These are phyloP conservation scores for Rotaria macrura DNA, from an alignment of 2,888 invertebrate species.

Conservation along the genomic window DNA sequence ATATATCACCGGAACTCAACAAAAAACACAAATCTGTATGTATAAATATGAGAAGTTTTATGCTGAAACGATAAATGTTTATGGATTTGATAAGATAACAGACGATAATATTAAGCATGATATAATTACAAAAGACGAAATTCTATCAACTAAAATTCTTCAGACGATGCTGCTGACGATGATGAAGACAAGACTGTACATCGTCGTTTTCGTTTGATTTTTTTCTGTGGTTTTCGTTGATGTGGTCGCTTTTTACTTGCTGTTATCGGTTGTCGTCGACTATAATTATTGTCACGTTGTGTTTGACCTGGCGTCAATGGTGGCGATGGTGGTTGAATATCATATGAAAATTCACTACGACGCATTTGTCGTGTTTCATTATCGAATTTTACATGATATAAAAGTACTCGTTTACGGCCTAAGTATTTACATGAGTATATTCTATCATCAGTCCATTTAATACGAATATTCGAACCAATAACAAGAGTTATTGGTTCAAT, in stretches of 20 bases:
- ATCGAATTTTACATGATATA: not conserved
- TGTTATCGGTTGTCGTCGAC: not conserved
- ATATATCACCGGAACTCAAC: not conserved
- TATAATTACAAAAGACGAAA: not conserved
- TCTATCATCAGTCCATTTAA: not conserved
- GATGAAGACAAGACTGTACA: not conserved
- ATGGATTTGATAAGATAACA: not conserved
- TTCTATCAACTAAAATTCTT: too few relatives aligned
- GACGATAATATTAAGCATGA: not conserved
- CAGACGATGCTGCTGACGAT: not conserved
- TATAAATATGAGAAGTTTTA: not conserved
- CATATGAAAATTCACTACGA: not conserved
- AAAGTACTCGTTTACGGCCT: not conserved
- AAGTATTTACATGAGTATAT: not conserved
- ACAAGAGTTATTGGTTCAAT: not conserved
- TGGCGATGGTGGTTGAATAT: not conserved
- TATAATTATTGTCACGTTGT: not conserved
- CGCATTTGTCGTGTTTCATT: not conserved
- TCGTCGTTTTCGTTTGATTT: too few relatives aligned
- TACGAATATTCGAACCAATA: not conserved
- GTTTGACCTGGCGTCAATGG: not conserved
- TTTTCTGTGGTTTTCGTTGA: not conserved
- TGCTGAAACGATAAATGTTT: not conserved
- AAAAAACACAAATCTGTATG: not conserved
- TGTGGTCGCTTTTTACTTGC: not conserved